phyloP scores from a whole-genome alignment of 2,888 invertebrate species.

The Lithodes maja region DNA sequence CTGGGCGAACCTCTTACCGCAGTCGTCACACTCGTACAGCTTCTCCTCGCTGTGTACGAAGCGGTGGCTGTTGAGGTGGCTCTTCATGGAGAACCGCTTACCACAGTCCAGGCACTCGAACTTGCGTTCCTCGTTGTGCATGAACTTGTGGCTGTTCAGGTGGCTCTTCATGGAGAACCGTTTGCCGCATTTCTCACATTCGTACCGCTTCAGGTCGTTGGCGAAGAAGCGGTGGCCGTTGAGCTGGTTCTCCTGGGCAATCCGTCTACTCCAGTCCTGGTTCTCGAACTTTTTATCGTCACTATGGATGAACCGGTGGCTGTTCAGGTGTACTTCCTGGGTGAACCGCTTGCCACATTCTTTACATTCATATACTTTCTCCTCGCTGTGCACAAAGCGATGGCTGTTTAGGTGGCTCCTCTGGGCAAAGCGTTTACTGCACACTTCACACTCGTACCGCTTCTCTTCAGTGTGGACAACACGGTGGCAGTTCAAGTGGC shows the following conservation, averaged over 20 bases:
- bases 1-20: constrained; percentile 52
- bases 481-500: constrained; percentile 56
- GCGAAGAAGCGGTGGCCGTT: constrained; percentile 54
- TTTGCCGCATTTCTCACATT: constrained; percentile 49
- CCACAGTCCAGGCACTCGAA: constrained; percentile 52
- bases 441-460: constrained; percentile 58
- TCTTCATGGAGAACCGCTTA: constrained; percentile 48
- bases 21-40: constrained; percentile 49
- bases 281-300: constrained; percentile 58
- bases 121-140: constrained; percentile 56
- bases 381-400: constrained; percentile 56
- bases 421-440: constrained; percentile 54
- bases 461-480: constrained; percentile 61
- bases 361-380: constrained; percentile 55
- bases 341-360: constrained; percentile 60
- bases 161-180: constrained; percentile 52
- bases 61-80: constrained; percentile 48
- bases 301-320: constrained; percentile 55
- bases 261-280: constrained; percentile 51
- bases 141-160: constrained; percentile 59
- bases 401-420: constrained; percentile 60
- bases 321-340: constrained; percentile 60
- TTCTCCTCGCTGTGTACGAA: constrained; percentile 57
- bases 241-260: constrained; percentile 50
- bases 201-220: constrained; percentile 52